These are phyloP conservation scores for Drosophila mimetica DNA, from an alignment of 2,888 invertebrate genomes.

Conservation along the genomic window DNA sequence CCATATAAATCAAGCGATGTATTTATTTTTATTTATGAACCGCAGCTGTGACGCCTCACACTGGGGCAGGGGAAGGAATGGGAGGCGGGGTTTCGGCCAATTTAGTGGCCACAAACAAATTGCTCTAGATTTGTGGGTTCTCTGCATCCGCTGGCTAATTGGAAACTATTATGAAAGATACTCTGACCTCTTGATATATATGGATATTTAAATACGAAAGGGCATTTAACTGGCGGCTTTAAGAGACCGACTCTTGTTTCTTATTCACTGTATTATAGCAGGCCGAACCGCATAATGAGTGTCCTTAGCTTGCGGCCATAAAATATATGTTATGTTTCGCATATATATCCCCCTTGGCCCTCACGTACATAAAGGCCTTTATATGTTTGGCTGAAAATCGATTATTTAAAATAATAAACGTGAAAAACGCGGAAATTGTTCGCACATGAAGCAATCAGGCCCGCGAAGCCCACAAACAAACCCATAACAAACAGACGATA, in stretches of 20 bases:
- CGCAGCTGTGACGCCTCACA: slow-evolving; percentile 68
- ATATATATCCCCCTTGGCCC: slow-evolving; percentile 3
- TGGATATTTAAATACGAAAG: neutral
- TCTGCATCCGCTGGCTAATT: slow-evolving; percentile 24
- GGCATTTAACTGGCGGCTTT: slow-evolving; percentile 9
- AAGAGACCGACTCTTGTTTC: slow-evolving; percentile 29
- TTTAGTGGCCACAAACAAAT: slow-evolving; percentile 57
- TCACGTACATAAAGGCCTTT: slow-evolving; percentile 7
- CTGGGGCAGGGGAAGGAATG: neutral
- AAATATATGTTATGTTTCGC: slow-evolving; percentile 24
- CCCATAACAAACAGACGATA: slow-evolving; percentile 13
- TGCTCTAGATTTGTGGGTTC: slow-evolving; percentile 32
- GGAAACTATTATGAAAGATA: slow-evolving; percentile 21
- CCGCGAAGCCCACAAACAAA: slow-evolving; percentile 16
- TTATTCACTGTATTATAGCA: slow-evolving; percentile 30
- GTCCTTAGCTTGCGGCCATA: slow-evolving; percentile 46
- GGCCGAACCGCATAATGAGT: slow-evolving; percentile 43
- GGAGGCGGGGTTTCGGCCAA: slow-evolving; percentile 29
- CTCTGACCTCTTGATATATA: neutral
- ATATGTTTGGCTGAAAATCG: slow-evolving; percentile 36
- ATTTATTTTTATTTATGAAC: slow-evolving; percentile 67
- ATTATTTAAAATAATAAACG: slow-evolving; percentile 51
- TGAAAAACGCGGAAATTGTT: slow-evolving; percentile 34
- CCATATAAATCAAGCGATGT: slow-evolving; percentile 68
- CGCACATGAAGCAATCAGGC: slow-evolving; percentile 31